phyloP scores from a whole-genome alignment of 37 sponge, comb jelly and placozoan species.

The Agelas oroides region DNA sequence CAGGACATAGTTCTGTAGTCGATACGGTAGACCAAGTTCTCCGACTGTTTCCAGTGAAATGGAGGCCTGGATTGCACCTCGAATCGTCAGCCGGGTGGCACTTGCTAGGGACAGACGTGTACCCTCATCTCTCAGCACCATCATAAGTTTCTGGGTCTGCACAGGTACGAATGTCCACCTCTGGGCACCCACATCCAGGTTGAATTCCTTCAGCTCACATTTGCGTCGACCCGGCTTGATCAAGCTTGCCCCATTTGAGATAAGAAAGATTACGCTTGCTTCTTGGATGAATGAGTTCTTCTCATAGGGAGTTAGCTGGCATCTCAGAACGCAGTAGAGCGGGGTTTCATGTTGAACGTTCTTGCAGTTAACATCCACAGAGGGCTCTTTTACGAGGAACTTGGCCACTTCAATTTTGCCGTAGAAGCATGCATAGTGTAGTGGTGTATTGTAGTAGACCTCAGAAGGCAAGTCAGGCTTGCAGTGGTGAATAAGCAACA shows the following conservation, averaged over 20 bases:
- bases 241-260: conserved; percentile 42
- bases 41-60: conserved; percentile 28
- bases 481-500: conserved; percentile 32
- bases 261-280: conserved; percentile 61
- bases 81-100: conserved; percentile 26
- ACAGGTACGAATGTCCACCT: conserved; percentile 74
- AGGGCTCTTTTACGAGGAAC: conserved; percentile 15
- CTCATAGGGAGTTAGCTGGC: conserved; percentile 50
- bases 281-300: conserved; percentile 52
- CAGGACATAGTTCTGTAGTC: conserved; percentile 57
- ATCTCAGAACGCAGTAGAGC: conserved; percentile 70
- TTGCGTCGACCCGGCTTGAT: conserved; percentile 42
- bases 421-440: conserved; percentile 77
- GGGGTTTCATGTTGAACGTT: conserved; percentile 71
- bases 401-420: conserved; percentile 44
- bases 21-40: conserved; percentile 39
- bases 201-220: conserved; percentile 61
- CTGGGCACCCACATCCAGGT: conserved; percentile 29
- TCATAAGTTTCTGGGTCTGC: conserved; percentile 68
- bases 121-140: conserved; percentile 55
- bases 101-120: conserved; percentile 13
- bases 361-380: conserved; percentile 43
- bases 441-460: conserved; percentile 62
- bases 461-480: conserved; percentile 35
- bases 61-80: conserved; percentile 40